A percentile compares a stretch with the other conserved stretches of the same genome.
phyloP scores from a whole-genome alignment of 2,888 invertebrate genomes.

The Thysanoteuthis rhombus region DNA sequence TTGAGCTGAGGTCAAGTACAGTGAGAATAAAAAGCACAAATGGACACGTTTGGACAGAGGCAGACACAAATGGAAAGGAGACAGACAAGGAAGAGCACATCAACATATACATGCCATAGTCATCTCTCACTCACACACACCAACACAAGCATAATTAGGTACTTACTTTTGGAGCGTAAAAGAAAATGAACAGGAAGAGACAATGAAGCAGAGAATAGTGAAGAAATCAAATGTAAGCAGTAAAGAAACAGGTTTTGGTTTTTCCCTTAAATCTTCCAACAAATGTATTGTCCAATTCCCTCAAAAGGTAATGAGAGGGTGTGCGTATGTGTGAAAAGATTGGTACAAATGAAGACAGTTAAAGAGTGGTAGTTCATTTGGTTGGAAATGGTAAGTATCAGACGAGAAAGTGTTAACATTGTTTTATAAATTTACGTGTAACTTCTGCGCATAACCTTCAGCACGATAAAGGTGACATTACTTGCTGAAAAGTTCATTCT shows the following conservation, averaged over 20 bases:
- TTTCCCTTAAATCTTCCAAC: not conserved
- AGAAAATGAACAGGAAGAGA: not conserved
- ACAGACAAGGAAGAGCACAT: not conserved
- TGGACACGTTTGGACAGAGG: not conserved
- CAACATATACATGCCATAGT: not conserved
- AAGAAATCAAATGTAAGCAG: not conserved
- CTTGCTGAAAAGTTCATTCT: too few relatives aligned
- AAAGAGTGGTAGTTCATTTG: not conserved
- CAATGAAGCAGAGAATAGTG: not conserved
- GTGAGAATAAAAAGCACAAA: not conserved
- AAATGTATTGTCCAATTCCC: too few relatives aligned
- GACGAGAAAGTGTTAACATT: too few relatives aligned
- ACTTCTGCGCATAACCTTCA: too few relatives aligned
- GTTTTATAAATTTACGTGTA: too few relatives aligned
- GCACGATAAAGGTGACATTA: too few relatives aligned
- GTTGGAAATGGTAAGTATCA: not conserved
- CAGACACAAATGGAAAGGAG: not conserved
- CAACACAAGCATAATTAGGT: not conserved
- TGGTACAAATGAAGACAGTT: not conserved
- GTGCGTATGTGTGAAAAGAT: not conserved
- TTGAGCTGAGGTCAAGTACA: too few relatives aligned
- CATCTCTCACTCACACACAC: not conserved
- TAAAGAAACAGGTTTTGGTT: not conserved
- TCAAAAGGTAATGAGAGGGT: too few relatives aligned
- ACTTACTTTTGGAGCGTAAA: not conserved